Evolutionary conservation across 1,140 invertebrate species (phyloP).

Genomic region (Orius insidiosus): DNA sequence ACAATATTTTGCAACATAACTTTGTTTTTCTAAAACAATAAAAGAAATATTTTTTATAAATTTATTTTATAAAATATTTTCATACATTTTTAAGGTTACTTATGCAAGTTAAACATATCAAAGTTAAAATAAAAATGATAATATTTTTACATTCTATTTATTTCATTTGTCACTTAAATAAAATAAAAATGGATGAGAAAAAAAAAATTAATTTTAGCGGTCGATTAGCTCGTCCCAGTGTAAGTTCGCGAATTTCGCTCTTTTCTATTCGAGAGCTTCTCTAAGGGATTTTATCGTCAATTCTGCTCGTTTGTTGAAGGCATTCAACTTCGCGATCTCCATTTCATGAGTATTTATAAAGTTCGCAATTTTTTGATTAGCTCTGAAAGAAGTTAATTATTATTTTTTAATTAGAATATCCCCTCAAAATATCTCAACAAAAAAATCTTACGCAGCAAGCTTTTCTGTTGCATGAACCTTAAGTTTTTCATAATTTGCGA

Average conservation of each 20-base stretch:
- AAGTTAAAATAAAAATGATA: too few species aligned
- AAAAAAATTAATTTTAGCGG: neutral
- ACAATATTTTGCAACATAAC: too few species aligned
- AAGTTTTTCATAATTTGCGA: slow-evolving; percentile 38
- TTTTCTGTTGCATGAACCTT: slow-evolving; percentile 42
- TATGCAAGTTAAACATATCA: too few species aligned
- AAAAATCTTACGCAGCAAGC: slow-evolving; percentile 41
- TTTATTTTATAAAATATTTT: too few species aligned
- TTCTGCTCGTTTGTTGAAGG: slow-evolving; percentile 58
- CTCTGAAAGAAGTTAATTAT: slow-evolving; percentile 34
- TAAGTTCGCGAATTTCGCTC: slow-evolving; percentile 51
- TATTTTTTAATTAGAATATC: slow-evolving; percentile 12
- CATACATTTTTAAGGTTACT: too few species aligned
- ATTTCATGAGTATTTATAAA: slow-evolving; percentile 41
- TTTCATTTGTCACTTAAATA: too few species aligned
- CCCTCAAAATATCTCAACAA: too few species aligned
- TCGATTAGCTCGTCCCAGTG: slow-evolving; percentile 60
- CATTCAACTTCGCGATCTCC: slow-evolving; percentile 52
- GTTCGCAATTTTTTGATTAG: slow-evolving; percentile 53
- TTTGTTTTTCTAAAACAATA: too few species aligned
- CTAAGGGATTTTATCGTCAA: slow-evolving; percentile 46
- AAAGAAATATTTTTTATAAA: too few species aligned
- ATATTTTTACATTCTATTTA: too few species aligned
- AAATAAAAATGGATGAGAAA: too few species aligned
- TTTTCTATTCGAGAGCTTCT: slow-evolving; percentile 48